These are phyloP conservation scores for Ctenodactylus gundi DNA, from an alignment of 2,113 vertebrate species.

Conservation along the genomic window DNA sequence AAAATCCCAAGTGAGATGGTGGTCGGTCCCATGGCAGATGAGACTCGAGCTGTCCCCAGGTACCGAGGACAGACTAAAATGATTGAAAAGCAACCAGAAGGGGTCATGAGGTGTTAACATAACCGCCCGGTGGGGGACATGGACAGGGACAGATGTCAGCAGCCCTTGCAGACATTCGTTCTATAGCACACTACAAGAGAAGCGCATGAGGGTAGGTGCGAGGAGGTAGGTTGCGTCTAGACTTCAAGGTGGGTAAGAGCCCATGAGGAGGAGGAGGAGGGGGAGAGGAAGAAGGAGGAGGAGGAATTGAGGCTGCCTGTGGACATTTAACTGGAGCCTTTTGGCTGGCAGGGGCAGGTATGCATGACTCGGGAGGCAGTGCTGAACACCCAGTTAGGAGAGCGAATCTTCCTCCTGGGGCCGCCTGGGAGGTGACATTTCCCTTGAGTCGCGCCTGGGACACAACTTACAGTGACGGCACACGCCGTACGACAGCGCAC, in stretches of 20 bases:
- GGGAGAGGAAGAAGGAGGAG: not conserved
- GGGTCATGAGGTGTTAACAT: not conserved
- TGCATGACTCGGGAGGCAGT: not conserved
- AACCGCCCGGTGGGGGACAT: not conserved
- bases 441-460: not conserved
- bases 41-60: not conserved
- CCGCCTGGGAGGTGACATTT: not conserved
- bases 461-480: not conserved
- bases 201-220: not conserved
- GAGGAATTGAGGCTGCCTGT: not conserved
- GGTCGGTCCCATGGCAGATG: accelerated
- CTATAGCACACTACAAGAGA: not conserved
- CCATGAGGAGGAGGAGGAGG: not conserved
- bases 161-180: not conserved
- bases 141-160: not conserved
- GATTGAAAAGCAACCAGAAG: not conserved
- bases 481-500: not conserved
- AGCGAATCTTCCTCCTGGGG: not conserved
- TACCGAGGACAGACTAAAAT: not conserved
- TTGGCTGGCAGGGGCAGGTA: not conserved
- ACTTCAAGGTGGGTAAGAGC: not conserved
- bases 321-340: not conserved
- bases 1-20: not conserved
- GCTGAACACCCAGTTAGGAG: not conserved
- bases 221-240: not conserved